Evolutionary conservation across 1,140 invertebrate species (phyloP).

Genomic region (Bicyclus anynana): DNA sequence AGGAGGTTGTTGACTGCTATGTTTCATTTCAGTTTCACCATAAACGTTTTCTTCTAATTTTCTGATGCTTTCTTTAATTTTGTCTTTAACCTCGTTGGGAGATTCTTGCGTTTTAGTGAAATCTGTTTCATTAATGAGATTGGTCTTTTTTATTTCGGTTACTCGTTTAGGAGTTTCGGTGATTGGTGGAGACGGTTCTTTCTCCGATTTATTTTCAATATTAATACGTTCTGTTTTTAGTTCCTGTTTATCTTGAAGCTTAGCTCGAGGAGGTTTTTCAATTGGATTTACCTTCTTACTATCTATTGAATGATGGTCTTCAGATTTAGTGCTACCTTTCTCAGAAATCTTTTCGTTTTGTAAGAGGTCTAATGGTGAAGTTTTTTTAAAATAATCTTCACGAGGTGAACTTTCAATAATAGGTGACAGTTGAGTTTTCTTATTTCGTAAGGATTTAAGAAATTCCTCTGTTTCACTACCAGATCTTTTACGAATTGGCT

Average conservation of each 20-base stretch:
- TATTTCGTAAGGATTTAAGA: slow-evolving; percentile 72
- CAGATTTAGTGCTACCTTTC: slow-evolving; percentile 35
- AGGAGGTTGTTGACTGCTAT: slow-evolving; percentile 82
- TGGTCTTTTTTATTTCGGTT: slow-evolving; percentile 58
- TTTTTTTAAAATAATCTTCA: slow-evolving; percentile 82
- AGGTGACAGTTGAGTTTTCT: slow-evolving; percentile 84
- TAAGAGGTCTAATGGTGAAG: slow-evolving; percentile 54
- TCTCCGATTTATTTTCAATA: slow-evolving; percentile 56
- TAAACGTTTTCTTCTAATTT: slow-evolving; percentile 76
- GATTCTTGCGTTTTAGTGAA: slow-evolving; percentile 45
- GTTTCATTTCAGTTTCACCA: slow-evolving; percentile 80
- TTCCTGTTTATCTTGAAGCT: slow-evolving; percentile 55
- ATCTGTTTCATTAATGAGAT: slow-evolving; percentile 66
- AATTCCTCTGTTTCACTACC: slow-evolving; percentile 76
- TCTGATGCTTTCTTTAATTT: slow-evolving; percentile 67
- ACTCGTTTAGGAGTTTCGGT: slow-evolving; percentile 66
- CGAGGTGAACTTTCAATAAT: slow-evolving; percentile 84
- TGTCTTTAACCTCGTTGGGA: slow-evolving; percentile 57
- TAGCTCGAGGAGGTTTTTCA: slow-evolving; percentile 70
- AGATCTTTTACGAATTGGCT: slow-evolving; percentile 70
- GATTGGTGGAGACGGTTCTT: slow-evolving; percentile 55
- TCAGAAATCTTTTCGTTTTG: slow-evolving; percentile 54
- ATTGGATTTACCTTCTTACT: slow-evolving; percentile 71
- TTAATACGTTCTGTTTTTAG: slow-evolving; percentile 60
- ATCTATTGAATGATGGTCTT: slow-evolving; percentile 25